Conservation (phyloP, 2,888 invertebrate species). For the Lymantria monacha region DNA sequence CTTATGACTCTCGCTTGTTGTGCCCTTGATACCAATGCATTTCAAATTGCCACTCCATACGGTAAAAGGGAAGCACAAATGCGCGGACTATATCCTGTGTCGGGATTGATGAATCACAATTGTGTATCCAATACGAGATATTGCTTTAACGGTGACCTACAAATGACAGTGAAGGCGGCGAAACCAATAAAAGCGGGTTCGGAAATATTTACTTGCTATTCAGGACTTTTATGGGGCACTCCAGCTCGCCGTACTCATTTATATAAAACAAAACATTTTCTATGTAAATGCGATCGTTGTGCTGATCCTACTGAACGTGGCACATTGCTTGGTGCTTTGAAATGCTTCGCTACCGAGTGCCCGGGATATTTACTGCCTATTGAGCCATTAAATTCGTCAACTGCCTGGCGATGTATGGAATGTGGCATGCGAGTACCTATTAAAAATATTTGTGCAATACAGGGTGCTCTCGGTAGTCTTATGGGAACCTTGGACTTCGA, state of each 20-base stretch:
- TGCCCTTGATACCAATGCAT: slow-evolving; percentile 86
- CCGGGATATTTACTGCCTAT: slow-evolving; percentile 80
- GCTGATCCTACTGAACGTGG: slow-evolving; percentile 86
- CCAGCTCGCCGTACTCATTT: slow-evolving; percentile 83
- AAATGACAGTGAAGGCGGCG: slow-evolving; percentile 83
- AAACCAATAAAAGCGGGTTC: slow-evolving; percentile 81
- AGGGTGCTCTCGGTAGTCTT: slow-evolving; percentile 79
- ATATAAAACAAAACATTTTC: slow-evolving; percentile 85
- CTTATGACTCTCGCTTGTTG: slow-evolving; percentile 83
- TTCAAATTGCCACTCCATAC: slow-evolving; percentile 79
- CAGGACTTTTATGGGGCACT: slow-evolving; percentile 86
- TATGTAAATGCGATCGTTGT: slow-evolving; percentile 85
- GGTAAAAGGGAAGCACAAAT: slow-evolving; percentile 75
- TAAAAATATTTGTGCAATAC: slow-evolving; percentile 75
- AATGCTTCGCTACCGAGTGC: slow-evolving; percentile 78
- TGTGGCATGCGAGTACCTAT: slow-evolving; percentile 75
- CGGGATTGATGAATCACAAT: slow-evolving; percentile 86
- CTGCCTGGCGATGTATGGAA: slow-evolving; percentile 83
- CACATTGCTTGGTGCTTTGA: slow-evolving; percentile 80
- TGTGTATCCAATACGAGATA: slow-evolving; percentile 86
- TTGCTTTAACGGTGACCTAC: slow-evolving; percentile 79
- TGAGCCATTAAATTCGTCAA: slow-evolving; percentile 76
- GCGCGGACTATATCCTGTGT: slow-evolving; percentile 86
- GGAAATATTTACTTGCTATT: slow-evolving; percentile 86
- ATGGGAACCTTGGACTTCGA: slow-evolving; percentile 75